These are phyloP conservation scores for Pseudomugil tenellus DNA, from an alignment of 2,797 vertebrate genomes.

Conservation along the genomic window DNA sequence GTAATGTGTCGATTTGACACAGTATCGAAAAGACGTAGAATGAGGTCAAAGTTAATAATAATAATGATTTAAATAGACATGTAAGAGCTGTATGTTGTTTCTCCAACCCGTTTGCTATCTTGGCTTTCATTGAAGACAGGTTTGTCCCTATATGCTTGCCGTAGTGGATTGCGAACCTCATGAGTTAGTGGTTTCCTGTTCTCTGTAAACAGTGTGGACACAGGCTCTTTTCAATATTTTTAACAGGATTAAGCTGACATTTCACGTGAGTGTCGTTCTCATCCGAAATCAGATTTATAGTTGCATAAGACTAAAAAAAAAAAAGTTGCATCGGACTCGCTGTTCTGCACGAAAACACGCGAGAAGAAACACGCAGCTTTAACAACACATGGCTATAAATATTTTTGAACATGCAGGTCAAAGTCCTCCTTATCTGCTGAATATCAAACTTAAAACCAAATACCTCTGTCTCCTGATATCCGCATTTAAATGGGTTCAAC, in stretches of 20 bases:
- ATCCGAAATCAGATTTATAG: not conserved
- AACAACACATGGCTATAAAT: not conserved
- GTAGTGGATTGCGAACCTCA: constrained; percentile 40
- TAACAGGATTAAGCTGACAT: not conserved
- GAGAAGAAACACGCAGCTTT: not conserved
- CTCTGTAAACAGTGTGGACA: not conserved
- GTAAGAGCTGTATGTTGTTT: too few species aligned
- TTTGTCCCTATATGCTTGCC: constrained; percentile 55
- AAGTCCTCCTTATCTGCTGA: not conserved
- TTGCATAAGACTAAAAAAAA: too few species aligned
- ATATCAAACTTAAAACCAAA: too few species aligned
- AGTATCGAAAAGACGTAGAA: rapidly evolving
- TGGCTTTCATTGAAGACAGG: not conserved
- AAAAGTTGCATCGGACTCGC: too few species aligned
- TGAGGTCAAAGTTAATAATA: not conserved
- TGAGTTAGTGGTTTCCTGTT: not conserved
- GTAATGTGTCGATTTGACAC: not conserved
- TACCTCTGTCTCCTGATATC: too few species aligned
- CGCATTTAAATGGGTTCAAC: not conserved
- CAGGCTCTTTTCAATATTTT: rapidly evolving
- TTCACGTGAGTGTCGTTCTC: constrained; percentile 21
- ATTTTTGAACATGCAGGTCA: not conserved
- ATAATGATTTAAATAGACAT: not conserved
- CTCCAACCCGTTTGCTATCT: not conserved
- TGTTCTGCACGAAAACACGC: not conserved